Percentiles rank a stretch among this genome's conserved stretches.
phyloP scores from a whole-genome alignment of 2,797 vertebrate genomes.

The Syngnathus acus region DNA sequence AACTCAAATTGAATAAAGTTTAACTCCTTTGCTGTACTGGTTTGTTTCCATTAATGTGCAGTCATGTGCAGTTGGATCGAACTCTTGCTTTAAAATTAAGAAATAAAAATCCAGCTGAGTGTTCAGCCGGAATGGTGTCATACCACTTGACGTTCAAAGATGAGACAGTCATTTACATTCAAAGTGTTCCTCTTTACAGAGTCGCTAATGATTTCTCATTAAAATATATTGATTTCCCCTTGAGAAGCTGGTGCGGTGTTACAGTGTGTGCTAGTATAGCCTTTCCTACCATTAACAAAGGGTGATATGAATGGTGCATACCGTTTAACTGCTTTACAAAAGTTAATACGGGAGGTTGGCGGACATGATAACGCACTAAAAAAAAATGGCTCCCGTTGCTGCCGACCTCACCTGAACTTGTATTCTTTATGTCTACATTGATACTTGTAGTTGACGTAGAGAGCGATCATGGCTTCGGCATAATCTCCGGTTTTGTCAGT shows the following conservation, averaged over 20 bases:
- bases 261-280: slow-evolving; percentile 30
- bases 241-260: slow-evolving; percentile 32
- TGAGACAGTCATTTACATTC: slow-evolving; percentile 55
- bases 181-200: slow-evolving; percentile 50
- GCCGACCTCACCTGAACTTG: not conserved
- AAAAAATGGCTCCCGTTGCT: not conserved
- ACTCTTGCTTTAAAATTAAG: not conserved
- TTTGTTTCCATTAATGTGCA: too few species aligned
- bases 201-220: slow-evolving; percentile 64
- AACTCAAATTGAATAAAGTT: too few species aligned
- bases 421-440: not conserved
- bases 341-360: not conserved
- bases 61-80: too few species aligned
- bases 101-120: slow-evolving; percentile 12
- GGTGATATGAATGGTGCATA: slow-evolving; percentile 15
- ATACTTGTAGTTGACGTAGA: slow-evolving; percentile 6
- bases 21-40: too few species aligned
- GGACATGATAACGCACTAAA: not conserved
- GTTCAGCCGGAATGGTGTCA: slow-evolving; percentile 15
- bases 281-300: slow-evolving; percentile 27
- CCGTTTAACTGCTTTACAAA: not conserved
- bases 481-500: slow-evolving; percentile 51
- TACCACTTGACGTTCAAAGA: slow-evolving; percentile 40
- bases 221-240: slow-evolving; percentile 65
- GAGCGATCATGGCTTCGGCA: not conserved